A percentile compares a stretch with the other conserved stretches of the same genome.
Conservation (phyloP, 2,113 vertebrate species). For the Chaetops frenatus region DNA sequence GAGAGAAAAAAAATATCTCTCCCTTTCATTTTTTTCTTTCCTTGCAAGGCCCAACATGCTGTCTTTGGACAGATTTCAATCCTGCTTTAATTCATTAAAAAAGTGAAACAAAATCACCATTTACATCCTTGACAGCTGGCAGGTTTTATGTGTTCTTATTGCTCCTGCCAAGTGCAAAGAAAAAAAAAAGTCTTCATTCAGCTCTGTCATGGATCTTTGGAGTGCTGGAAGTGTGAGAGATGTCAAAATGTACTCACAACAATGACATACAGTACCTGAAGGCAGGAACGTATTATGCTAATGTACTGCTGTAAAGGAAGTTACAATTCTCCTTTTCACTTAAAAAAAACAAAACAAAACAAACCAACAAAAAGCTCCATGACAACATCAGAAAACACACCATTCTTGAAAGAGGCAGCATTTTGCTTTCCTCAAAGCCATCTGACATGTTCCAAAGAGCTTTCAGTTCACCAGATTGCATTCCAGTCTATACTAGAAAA, state of each 20-base stretch:
- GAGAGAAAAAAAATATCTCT: constrained; percentile 69
- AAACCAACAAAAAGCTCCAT: not conserved
- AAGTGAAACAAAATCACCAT: constrained; percentile 87
- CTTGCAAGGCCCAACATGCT: constrained; percentile 87
- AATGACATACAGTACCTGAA: constrained; percentile 64
- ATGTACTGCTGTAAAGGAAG: constrained; percentile 59
- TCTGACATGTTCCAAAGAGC: constrained; percentile 2
- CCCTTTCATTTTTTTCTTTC: constrained; percentile 74
- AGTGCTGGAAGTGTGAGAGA: constrained; percentile 65
- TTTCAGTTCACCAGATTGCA: not conserved
- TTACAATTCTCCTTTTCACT: constrained; percentile 37
- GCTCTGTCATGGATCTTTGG: constrained; percentile 74
- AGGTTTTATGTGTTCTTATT: constrained; percentile 78
- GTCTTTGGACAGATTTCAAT: constrained; percentile 85
- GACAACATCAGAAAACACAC: not conserved
- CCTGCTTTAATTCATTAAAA: constrained; percentile 80
- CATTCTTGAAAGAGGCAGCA: not conserved
- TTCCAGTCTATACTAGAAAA: not conserved
- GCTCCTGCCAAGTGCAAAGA: constrained; percentile 65
- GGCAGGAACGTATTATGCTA: constrained; percentile 60
- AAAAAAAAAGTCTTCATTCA: constrained; percentile 70
- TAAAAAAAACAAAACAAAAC: constrained; percentile 8
- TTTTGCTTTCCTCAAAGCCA: constrained; percentile 3
- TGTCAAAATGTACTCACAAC: constrained; percentile 66
- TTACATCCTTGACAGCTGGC: constrained; percentile 84